Conservation (phyloP, 2,113 vertebrate species). For the Bothrops jararaca region DNA sequence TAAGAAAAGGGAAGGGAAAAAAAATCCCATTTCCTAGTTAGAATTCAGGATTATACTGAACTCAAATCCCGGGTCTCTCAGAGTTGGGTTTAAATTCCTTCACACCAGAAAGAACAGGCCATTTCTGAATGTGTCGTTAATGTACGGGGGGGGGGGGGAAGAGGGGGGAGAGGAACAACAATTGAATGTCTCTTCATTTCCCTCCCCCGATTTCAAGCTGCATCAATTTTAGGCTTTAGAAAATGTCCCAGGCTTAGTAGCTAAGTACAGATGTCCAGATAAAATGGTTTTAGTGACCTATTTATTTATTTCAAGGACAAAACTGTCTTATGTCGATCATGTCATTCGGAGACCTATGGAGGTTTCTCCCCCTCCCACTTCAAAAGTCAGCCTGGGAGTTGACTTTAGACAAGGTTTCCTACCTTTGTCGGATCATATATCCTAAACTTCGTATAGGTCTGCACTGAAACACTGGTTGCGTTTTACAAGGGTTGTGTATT, state of each 20-base stretch:
- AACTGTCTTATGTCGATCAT: neutral
- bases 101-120: neutral
- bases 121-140: neutral
- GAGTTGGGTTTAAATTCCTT: neutral
- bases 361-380: neutral
- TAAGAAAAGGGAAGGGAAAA: neutral
- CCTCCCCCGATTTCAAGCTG: neutral
- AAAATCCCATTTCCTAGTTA: neutral
- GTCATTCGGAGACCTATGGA: neutral
- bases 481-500: neutral
- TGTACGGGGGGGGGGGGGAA: neutral
- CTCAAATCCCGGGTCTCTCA: neutral
- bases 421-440: neutral
- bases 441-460: neutral
- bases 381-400: neutral
- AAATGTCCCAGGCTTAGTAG: neutral
- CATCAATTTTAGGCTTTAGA: neutral
- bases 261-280: neutral
- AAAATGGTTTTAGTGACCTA: neutral
- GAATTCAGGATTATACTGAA: neutral
- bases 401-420: neutral
- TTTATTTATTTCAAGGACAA: too few relatives aligned
- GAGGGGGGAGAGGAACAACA: neutral
- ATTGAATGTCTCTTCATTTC: neutral
- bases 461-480: neutral